Percentiles rank a stretch among this genome's conserved stretches.
phyloP scores from a whole-genome alignment of 2,888 invertebrate species.

The Spilarctia lutea region DNA sequence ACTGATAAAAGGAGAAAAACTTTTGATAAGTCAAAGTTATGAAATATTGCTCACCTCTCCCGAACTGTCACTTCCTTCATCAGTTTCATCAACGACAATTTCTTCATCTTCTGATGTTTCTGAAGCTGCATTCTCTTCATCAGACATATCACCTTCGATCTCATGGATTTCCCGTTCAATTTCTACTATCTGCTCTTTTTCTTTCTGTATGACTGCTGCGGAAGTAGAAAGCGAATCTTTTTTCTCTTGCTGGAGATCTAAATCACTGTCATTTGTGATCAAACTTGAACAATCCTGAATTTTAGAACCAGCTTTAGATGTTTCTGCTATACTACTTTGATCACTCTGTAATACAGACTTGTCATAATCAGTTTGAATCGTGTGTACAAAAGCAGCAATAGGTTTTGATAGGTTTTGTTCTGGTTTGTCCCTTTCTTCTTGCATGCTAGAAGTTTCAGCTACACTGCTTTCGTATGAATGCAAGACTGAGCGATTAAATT shows the following conservation, averaged over 20 bases:
- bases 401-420: conserved; percentile 52
- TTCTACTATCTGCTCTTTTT: conserved; percentile 77
- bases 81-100: conserved; percentile 29
- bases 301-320: conserved; percentile 48
- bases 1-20: not conserved
- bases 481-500: conserved; percentile 71
- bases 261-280: conserved; percentile 79
- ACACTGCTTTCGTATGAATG: conserved; percentile 66
- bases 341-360: conserved; percentile 71
- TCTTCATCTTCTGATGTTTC: conserved; percentile 45
- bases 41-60: conserved; percentile 22
- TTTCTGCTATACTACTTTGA: conserved; percentile 63
- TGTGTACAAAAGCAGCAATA: conserved; percentile 55
- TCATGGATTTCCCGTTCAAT: conserved; percentile 81
- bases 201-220: conserved; percentile 69
- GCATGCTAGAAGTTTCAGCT: conserved; percentile 56
- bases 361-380: conserved; percentile 65
- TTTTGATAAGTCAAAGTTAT: not conserved
- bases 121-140: conserved; percentile 52
- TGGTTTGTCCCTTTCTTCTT: conserved; percentile 47
- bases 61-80: conserved; percentile 44
- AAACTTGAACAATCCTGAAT: conserved; percentile 66
- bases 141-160: conserved; percentile 75
- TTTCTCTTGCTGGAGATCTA: conserved; percentile 61
- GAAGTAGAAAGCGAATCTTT: conserved; percentile 42